phyloP scores from a whole-genome alignment of 2,113 vertebrate species.

The Tychaedon coryphoeus region DNA sequence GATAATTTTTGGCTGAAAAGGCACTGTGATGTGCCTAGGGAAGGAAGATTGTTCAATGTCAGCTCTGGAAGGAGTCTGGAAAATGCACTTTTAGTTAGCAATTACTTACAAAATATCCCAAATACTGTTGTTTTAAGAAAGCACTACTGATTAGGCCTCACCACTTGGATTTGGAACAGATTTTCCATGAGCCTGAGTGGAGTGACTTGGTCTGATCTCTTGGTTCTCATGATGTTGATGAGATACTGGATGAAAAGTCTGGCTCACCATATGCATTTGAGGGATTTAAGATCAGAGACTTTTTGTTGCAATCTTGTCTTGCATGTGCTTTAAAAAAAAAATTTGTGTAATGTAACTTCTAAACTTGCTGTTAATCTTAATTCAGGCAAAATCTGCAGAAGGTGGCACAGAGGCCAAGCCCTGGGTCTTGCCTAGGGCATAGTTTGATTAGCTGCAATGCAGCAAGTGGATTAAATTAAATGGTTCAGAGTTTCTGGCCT shows the following conservation, averaged over 20 bases:
- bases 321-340: not conserved
- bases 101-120: not conserved
- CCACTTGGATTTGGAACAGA: not conserved
- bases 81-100: not conserved
- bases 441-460: not conserved
- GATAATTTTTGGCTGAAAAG: slow-evolving; percentile 16
- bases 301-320: not conserved
- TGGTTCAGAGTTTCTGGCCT: not conserved
- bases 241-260: not conserved
- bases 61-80: not conserved
- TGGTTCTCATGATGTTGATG: not conserved
- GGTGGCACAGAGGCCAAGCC: not conserved
- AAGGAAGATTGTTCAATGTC: not conserved
- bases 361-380: not conserved
- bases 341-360: not conserved
- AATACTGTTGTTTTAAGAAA: not conserved
- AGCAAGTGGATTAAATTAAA: not conserved
- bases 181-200: not conserved
- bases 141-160: fast-evolving
- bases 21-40: not conserved
- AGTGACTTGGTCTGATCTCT: not conserved
- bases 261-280: not conserved
- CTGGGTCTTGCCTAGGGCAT: not conserved
- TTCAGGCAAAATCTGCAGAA: not conserved
- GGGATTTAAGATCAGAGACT: not conserved